A percentile compares a stretch with the other conserved stretches of the same genome.
phyloP scores from a whole-genome alignment of 2,888 invertebrate genomes.

The Drosophila fulvimacula region DNA sequence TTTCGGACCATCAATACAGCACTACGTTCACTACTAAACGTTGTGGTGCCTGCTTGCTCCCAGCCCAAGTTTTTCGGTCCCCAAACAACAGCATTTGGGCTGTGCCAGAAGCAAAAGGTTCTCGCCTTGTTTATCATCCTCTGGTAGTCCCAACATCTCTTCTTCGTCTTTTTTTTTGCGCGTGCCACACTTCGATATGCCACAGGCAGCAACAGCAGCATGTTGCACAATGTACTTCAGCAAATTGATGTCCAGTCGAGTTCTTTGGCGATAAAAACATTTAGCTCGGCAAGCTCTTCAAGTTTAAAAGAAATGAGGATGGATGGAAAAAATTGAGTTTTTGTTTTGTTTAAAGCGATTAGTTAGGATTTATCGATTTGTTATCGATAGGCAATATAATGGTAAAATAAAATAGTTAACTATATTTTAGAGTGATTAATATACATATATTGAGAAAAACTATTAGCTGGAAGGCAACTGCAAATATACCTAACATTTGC shows the following conservation, averaged over 20 bases:
- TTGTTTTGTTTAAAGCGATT: background rate
- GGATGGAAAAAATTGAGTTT: background rate
- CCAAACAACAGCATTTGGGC: conserved; percentile 67
- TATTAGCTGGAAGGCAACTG: no score
- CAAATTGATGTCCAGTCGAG: conserved; percentile 8
- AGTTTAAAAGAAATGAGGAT: background rate
- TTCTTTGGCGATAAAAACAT: conserved; percentile 12
- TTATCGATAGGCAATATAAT: background rate
- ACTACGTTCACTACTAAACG: background rate
- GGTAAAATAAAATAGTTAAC: background rate
- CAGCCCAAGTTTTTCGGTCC: background rate
- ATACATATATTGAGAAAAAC: background rate
- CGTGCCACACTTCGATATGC: conserved; percentile 9
- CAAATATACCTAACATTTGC: no score
- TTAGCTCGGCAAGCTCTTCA: background rate
- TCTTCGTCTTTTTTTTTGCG: conserved; percentile 1
- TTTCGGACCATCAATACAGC: conserved; percentile 19
- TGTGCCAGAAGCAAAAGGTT: conserved; percentile 38
- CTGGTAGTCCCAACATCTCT: background rate
- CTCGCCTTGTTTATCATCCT: conserved; percentile 32
- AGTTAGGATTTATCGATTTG: background rate
- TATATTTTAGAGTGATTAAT: background rate
- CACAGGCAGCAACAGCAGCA: conserved; percentile 11
- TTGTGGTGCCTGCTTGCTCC: background rate
- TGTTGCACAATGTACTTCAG: conserved; percentile 26